Conservation (phyloP, 23 tunicate species). For the Styela clava region DNA sequence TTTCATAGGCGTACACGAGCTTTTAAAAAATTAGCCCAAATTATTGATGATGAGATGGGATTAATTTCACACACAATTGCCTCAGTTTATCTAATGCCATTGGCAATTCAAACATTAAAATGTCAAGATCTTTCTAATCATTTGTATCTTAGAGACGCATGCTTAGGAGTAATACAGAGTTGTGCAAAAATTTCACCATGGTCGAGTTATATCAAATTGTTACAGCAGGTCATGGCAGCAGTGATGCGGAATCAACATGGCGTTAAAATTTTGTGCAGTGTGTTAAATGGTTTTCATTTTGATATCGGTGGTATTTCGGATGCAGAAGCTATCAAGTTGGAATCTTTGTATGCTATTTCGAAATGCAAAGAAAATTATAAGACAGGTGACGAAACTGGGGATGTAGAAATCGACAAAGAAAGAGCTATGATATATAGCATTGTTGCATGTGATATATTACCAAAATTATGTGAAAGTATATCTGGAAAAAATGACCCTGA, state of each 20-base stretch:
- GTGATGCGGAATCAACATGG: conserved; percentile 28
- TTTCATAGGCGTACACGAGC: conserved; percentile 67
- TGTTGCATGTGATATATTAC: conserved; percentile 34
- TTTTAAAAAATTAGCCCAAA: conserved; percentile 58
- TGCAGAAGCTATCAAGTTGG: neutral
- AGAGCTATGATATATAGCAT: neutral
- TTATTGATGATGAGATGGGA: neutral
- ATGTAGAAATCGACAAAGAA: neutral
- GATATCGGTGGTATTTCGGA: conserved; percentile 32
- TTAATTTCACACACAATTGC: conserved; percentile 29
- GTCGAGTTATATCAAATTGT: conserved; percentile 44
- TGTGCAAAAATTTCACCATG: conserved; percentile 64
- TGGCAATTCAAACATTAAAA: conserved; percentile 55
- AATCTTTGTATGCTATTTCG: neutral
- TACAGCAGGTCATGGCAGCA: conserved; percentile 30
- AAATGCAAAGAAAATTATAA: conserved; percentile 14
- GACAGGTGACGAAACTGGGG: neutral
- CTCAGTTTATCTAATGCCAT: conserved; percentile 56
- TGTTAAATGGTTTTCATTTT: conserved; percentile 60
- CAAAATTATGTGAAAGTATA: conserved; percentile 29
- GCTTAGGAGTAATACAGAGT: conserved; percentile 49
- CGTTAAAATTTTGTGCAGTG: conserved; percentile 43
- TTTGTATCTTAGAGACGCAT: conserved; percentile 52
- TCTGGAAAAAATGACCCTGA: conserved; percentile 36
- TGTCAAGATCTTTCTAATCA: conserved; percentile 34